Evolutionary conservation across 92 coral and sea anemone genomes (phyloP).

Genomic region (Diadumene lineata): DNA sequence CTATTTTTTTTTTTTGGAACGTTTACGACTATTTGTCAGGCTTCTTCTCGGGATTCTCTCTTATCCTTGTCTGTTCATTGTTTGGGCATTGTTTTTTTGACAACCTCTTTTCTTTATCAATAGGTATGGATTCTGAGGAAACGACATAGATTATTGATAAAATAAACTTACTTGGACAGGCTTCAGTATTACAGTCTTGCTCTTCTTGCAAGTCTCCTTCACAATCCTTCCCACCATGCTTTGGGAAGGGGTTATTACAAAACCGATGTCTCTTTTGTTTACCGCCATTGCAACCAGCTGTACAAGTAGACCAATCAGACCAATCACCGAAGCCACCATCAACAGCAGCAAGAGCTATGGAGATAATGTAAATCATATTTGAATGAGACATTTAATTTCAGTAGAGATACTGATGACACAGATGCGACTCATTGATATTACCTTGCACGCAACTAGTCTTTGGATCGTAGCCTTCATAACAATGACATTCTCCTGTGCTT

Average conservation of each 20-base stretch:
- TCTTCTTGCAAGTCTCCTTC: constrained; percentile 29
- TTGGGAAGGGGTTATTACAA: constrained; percentile 50
- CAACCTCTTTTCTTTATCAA: no score
- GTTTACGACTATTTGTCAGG: no score
- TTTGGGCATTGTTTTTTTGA: no score
- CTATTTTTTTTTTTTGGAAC: no score
- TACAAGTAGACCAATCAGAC: constrained; percentile 45
- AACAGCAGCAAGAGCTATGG: constrained; percentile 27
- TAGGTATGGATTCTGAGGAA: no score
- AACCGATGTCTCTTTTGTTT: constrained; percentile 49
- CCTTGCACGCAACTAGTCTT: constrained; percentile 27
- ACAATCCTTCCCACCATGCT: constrained; percentile 44
- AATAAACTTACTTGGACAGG: constrained; percentile 45
- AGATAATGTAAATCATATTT: not conserved
- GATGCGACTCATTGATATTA: constrained; percentile 20
- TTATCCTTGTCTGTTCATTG: no score
- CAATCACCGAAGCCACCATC: constrained; percentile 45
- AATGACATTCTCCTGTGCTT: constrained; percentile 21
- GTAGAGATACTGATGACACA: not conserved
- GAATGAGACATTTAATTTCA: no score
- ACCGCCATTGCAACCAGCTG: constrained; percentile 50
- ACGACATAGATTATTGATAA: not conserved
- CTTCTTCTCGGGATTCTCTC: no score
- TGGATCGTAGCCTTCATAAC: constrained; percentile 37
- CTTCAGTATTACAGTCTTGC: constrained; percentile 28